Conservation (phyloP, 2,797 vertebrate species). For the Enteromius thamalakanensis region DNA sequence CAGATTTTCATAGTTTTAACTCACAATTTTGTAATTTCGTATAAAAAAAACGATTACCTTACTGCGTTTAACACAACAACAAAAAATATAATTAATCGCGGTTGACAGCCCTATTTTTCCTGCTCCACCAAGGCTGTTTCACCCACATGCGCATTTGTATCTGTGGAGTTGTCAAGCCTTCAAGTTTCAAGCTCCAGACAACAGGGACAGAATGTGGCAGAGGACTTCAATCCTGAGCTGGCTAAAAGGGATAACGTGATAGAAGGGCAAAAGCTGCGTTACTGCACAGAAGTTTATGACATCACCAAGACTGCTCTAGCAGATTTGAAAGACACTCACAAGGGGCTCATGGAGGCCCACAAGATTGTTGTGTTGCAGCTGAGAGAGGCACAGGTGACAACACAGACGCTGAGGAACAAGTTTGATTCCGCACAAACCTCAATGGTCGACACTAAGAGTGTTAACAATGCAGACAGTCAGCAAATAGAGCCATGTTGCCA, state of each 20-base stretch:
- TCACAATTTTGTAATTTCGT: neutral
- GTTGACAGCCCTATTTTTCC: neutral
- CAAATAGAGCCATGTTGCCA: neutral
- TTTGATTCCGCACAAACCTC: neutral
- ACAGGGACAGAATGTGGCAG: neutral
- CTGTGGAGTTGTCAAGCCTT: neutral
- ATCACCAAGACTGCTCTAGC: neutral
- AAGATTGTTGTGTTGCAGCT: neutral
- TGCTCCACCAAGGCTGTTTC: neutral
- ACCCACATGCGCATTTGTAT: neutral
- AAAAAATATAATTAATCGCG: neutral
- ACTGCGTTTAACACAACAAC: too few relatives aligned
- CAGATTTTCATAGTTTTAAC: too few relatives aligned
- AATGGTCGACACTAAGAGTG: neutral
- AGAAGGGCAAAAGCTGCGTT: neutral
- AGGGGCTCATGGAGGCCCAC: neutral
- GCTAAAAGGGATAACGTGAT: neutral
- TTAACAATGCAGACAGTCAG: neutral
- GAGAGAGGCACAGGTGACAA: neutral
- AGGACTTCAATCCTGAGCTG: neutral
- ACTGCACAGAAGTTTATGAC: neutral
- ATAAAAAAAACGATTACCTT: neutral
- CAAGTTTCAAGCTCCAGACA: neutral
- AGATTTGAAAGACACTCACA: neutral
- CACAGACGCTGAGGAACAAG: neutral